A percentile compares a stretch with the other conserved stretches of the same genome.
Conservation (phyloP, 2,797 vertebrate species). For the Liparis tanakae region DNA sequence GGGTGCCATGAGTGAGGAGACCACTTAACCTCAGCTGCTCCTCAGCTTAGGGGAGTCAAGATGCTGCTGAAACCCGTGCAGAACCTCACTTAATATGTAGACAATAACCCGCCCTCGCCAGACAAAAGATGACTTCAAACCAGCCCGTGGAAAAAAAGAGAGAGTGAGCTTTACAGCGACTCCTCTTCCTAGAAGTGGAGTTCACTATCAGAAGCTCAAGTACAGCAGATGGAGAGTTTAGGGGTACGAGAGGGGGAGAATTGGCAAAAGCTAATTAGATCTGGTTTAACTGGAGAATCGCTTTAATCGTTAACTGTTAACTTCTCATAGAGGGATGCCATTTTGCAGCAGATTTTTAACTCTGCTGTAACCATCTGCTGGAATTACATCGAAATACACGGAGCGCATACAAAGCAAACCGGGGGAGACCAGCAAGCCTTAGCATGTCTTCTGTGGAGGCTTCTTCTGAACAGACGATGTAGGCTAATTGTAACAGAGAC, state of each 20-base stretch:
- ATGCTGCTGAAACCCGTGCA: constrained; percentile 81
- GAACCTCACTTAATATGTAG: constrained; percentile 85
- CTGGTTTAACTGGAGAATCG: constrained; percentile 67
- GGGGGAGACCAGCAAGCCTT: constrained; percentile 11
- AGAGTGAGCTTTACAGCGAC: constrained; percentile 47
- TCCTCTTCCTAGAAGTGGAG: constrained; percentile 65
- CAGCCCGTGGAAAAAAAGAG: constrained; percentile 43
- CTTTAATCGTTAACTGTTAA: constrained; percentile 67
- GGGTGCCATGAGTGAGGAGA: constrained; percentile 82
- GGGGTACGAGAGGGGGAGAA: constrained; percentile 52
- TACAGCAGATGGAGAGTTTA: constrained; percentile 68
- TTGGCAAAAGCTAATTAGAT: constrained; percentile 68
- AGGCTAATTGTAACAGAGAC: not conserved
- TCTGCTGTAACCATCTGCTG: constrained; percentile 66
- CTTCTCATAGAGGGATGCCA: constrained; percentile 60
- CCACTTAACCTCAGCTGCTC: constrained; percentile 87
- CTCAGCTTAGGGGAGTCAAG: constrained; percentile 87
- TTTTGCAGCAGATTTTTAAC: constrained; percentile 66
- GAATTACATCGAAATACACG: constrained; percentile 48
- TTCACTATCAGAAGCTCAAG: constrained; percentile 65
- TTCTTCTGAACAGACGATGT: not conserved
- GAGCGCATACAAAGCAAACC: constrained; percentile 44
- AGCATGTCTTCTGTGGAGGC: constrained; percentile 5
- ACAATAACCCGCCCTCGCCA: constrained; percentile 66
- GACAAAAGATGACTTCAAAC: constrained; percentile 77